phyloP scores from a whole-genome alignment of 2,113 vertebrate genomes.

The Shinisaurus crocodilurus region DNA sequence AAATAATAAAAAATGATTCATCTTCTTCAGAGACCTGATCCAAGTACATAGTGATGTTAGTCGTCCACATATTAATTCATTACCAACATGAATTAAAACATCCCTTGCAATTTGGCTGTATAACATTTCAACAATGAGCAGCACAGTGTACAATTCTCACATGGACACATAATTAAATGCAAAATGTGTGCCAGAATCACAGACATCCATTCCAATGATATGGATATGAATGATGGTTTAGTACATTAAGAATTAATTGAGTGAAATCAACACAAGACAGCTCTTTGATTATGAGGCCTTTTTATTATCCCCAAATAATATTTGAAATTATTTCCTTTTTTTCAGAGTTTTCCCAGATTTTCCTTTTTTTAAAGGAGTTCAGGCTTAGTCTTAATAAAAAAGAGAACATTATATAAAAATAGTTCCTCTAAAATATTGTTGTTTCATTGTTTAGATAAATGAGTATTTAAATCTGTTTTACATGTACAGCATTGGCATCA shows the following conservation, averaged over 20 bases:
- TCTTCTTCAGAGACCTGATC: not conserved
- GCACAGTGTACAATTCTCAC: not conserved
- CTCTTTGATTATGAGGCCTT: not conserved
- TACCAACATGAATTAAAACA: not conserved
- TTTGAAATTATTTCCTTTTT: not conserved
- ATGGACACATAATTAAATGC: not conserved
- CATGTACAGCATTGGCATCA: not conserved
- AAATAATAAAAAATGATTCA: not conserved
- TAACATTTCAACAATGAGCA: not conserved
- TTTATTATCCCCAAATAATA: not conserved
- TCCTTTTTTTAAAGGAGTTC: not conserved
- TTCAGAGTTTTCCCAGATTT: fast-evolving
- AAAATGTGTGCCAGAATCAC: not conserved
- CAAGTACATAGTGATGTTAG: not conserved
- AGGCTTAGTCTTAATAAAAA: not conserved
- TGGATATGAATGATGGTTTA: not conserved
- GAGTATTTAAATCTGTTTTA: not conserved
- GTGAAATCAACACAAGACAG: constrained; percentile 1
- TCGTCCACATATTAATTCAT: constrained; percentile 6
- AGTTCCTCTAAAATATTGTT: not conserved
- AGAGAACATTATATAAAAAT: not conserved
- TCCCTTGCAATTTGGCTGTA: not conserved
- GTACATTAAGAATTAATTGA: not conserved
- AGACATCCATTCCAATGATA: not conserved
- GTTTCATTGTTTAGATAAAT: not conserved